Conservation (phyloP, 2,888 invertebrate species). For the Hedychridium roseum region DNA sequence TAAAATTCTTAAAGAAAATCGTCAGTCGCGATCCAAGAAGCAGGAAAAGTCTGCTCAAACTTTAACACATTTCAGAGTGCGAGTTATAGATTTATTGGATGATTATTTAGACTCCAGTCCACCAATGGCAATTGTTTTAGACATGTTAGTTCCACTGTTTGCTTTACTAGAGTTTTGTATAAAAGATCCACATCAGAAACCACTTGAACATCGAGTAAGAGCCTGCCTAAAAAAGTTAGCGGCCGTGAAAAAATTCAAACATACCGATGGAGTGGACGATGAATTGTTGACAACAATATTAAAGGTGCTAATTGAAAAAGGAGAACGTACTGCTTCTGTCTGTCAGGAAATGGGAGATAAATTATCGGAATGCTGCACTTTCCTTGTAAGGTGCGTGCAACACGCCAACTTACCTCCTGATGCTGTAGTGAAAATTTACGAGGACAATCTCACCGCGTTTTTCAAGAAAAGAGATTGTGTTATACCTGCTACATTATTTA, state of each 20-base stretch:
- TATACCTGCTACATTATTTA: constrained; percentile 73
- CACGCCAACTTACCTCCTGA: constrained; percentile 56
- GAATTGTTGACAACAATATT: constrained; percentile 67
- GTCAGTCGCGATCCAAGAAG: constrained; percentile 58
- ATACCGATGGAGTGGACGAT: constrained; percentile 67
- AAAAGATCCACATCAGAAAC: constrained; percentile 73
- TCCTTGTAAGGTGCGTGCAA: constrained; percentile 71
- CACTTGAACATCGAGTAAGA: constrained; percentile 71
- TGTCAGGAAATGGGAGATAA: constrained; percentile 74
- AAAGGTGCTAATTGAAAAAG: constrained; percentile 69
- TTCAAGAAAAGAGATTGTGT: constrained; percentile 73
- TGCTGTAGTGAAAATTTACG: constrained; percentile 66
- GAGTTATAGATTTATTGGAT: constrained; percentile 79
- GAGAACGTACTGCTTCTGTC: constrained; percentile 70
- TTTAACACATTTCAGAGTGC: constrained; percentile 76
- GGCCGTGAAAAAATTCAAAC: constrained; percentile 70
- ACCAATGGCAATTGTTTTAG: constrained; percentile 73
- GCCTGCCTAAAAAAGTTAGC: constrained; percentile 71
- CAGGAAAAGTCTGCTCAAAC: constrained; percentile 72
- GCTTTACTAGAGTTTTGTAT: constrained; percentile 76
- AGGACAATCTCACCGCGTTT: constrained; percentile 68
- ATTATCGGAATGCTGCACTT: constrained; percentile 71
- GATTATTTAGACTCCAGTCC: constrained; percentile 77
- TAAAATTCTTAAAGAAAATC: constrained; percentile 66
- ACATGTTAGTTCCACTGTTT: constrained; percentile 75